phyloP scores from a whole-genome alignment of 2,797 vertebrate genomes.

The Lates japonicus region DNA sequence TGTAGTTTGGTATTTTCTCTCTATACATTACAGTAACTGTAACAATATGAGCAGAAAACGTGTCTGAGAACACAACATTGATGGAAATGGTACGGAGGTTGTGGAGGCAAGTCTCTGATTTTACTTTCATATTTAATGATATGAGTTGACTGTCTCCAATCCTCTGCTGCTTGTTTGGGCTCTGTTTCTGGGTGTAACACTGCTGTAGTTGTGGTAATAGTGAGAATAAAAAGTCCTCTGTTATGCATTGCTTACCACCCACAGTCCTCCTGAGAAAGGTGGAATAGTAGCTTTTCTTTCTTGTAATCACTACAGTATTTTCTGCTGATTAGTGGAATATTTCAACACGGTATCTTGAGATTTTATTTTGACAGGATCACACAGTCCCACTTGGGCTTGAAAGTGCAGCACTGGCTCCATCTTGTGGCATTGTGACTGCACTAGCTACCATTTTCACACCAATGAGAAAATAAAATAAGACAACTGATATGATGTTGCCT shows the following conservation, averaged over 20 bases:
- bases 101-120: constrained; percentile 42
- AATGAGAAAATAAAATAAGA: no score
- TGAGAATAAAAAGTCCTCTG: constrained; percentile 29
- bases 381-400: background rate
- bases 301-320: constrained; percentile 32
- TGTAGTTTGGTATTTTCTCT: constrained; percentile 1
- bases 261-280: constrained; percentile 12
- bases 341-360: background rate
- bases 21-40: background rate
- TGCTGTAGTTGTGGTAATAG: constrained; percentile 25
- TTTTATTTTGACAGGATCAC: background rate
- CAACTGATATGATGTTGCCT: background rate
- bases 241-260: constrained; percentile 12
- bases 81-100: constrained; percentile 53
- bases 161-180: background rate
- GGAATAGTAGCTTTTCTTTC: constrained; percentile 21
- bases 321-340: constrained; percentile 8
- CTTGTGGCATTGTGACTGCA: constrained; percentile 43
- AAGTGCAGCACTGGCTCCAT: constrained; percentile 40
- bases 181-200: constrained; percentile 26
- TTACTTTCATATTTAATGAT: constrained; percentile 55
- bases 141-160: constrained; percentile 10
- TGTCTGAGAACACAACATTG: constrained; percentile 28
- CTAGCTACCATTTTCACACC: background rate
- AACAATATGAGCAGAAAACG: constrained; percentile 17